A percentile compares a stretch with the other conserved stretches of the same genome.
These are phyloP conservation scores for Condylura cristata DNA, from an alignment of 2,113 vertebrate species.

Conservation along the genomic window DNA sequence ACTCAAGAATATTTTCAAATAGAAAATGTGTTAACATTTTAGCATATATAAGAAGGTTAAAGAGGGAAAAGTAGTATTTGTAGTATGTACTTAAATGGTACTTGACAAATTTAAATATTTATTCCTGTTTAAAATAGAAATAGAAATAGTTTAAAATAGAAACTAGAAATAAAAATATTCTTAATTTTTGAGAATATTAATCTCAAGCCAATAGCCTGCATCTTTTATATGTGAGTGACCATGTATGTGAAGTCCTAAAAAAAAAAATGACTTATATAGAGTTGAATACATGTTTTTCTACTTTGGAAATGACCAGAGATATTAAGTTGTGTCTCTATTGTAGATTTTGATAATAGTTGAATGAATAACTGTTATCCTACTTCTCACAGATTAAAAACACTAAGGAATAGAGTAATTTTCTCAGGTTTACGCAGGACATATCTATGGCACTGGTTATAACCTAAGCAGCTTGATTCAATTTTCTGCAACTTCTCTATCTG, in stretches of 20 bases:
- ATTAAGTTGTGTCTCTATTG: neutral
- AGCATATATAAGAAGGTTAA: neutral
- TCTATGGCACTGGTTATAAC: neutral
- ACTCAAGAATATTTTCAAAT: conserved; percentile 16
- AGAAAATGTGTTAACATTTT: neutral
- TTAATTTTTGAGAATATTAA: conserved; percentile 16
- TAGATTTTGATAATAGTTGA: neutral
- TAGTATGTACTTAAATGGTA: neutral
- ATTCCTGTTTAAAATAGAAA: conserved; percentile 12
- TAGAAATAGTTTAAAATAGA: conserved; percentile 35
- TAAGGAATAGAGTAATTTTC: neutral
- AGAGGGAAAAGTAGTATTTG: neutral
- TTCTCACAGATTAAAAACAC: neutral
- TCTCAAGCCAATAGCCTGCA: neutral
- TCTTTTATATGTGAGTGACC: neutral
- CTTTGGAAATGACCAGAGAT: neutral
- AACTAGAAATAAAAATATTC: neutral
- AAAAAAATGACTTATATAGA: neutral
- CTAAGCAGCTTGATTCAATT: neutral
- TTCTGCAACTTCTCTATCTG: neutral
- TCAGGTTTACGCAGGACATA: neutral
- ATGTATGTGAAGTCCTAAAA: neutral
- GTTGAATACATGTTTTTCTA: neutral
- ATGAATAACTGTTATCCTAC: neutral
- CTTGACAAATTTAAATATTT: neutral